Conservation (phyloP, 2,888 invertebrate species). For the Lasioglossum oenotherae region DNA sequence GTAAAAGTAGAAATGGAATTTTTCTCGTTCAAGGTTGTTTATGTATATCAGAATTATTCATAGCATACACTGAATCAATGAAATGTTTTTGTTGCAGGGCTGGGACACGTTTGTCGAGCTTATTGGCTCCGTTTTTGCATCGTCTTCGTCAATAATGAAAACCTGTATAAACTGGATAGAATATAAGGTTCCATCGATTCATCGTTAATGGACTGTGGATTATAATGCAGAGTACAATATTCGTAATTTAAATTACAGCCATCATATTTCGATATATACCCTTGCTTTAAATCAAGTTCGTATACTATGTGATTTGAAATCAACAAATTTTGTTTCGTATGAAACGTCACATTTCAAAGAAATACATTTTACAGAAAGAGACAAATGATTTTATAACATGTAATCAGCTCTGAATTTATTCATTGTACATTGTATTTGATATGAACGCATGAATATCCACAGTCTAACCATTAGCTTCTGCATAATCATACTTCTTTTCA, state of each 20-base stretch:
- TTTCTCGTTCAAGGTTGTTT: neutral
- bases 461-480: neutral
- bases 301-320: too few species aligned
- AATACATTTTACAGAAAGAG: too few species aligned
- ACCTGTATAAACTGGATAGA: neutral
- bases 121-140: slow-evolving; percentile 85
- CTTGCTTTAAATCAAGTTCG: too few species aligned
- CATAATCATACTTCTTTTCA: neutral
- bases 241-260: too few species aligned
- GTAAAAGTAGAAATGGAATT: neutral
- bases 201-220: neutral
- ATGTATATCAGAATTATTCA: neutral
- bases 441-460: neutral
- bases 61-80: neutral
- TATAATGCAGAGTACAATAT: neutral
- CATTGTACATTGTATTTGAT: neutral
- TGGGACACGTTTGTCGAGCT: slow-evolving; percentile 85
- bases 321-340: neutral
- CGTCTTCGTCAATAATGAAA: slow-evolving; percentile 54
- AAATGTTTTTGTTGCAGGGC: slow-evolving; percentile 83
- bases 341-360: too few species aligned
- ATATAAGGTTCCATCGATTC: slow-evolving; percentile 23
- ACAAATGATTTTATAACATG: too few species aligned
- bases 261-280: neutral
- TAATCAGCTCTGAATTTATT: neutral